phyloP scores from a whole-genome alignment of 2,113 vertebrate species.

The Cricetomys ansorgei region DNA sequence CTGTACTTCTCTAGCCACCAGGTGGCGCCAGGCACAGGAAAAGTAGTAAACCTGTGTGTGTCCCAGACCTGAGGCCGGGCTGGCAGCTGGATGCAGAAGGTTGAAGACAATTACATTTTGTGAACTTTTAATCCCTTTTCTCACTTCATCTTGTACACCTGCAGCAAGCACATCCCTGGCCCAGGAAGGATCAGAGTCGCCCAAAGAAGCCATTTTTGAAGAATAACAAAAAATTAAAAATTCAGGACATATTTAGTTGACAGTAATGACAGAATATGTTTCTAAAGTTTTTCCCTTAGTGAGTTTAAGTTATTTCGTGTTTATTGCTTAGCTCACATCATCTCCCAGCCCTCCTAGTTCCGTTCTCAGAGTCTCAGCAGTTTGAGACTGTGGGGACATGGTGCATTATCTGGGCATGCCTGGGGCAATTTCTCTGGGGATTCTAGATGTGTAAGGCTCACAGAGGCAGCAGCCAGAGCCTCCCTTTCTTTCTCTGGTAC shows the following conservation, averaged over 20 bases:
- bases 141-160: background rate
- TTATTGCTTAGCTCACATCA: background rate
- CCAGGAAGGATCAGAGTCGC: background rate
- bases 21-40: background rate
- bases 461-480: background rate
- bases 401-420: background rate
- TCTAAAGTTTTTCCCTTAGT: background rate
- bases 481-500: background rate
- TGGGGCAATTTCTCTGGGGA: background rate
- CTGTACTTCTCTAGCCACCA: too few relatives aligned
- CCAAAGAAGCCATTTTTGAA: background rate
- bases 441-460: background rate
- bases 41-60: background rate
- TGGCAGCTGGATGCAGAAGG: too few relatives aligned
- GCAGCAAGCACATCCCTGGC: background rate
- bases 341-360: background rate
- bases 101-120: background rate
- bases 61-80: background rate
- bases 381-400: background rate
- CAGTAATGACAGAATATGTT: background rate
- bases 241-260: background rate
- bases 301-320: rapidly evolving
- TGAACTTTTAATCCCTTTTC: background rate
- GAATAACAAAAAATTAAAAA: background rate
- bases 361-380: background rate